Percentiles rank a stretch among this genome's conserved stretches.
These are phyloP conservation scores for Micropterix aruncella DNA, from an alignment of 2,888 invertebrate genomes.

Conservation along the genomic window DNA sequence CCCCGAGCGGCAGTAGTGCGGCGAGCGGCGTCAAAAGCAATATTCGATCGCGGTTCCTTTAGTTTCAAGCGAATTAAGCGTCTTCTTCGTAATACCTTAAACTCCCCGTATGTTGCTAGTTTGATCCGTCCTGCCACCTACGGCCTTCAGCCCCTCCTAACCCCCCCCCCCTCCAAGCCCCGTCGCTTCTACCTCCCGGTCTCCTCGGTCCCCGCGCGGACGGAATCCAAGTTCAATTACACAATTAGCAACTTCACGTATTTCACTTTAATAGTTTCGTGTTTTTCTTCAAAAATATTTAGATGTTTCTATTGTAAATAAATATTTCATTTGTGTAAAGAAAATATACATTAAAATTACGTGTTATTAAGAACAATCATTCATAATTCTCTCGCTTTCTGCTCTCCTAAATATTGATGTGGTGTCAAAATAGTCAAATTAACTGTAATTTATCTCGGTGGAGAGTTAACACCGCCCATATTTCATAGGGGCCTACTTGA, in stretches of 20 bases:
- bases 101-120: not conserved
- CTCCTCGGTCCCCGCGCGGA: not conserved
- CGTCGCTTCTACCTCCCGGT: not conserved
- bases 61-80: too few species aligned
- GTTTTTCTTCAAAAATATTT: not conserved
- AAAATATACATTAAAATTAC: not conserved
- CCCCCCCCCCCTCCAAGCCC: not conserved
- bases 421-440: conserved; percentile 13
- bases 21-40: not conserved
- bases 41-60: not conserved
- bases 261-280: not conserved
- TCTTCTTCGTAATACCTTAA: not conserved
- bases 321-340: not conserved
- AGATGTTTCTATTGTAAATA: not conserved
- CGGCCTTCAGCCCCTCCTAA: not conserved
- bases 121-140: not conserved
- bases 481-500: too few species aligned
- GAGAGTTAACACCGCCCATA: too few species aligned
- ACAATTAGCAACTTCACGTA: not conserved
- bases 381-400: conserved; percentile 9
- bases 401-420: conserved; percentile 10
- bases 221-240: not conserved
- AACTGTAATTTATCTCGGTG: conserved; percentile 9
- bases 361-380: not conserved
- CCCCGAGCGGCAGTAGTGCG: too few species aligned